Conservation (phyloP, 1,140 invertebrate species). For the Grapholita molesta region DNA sequence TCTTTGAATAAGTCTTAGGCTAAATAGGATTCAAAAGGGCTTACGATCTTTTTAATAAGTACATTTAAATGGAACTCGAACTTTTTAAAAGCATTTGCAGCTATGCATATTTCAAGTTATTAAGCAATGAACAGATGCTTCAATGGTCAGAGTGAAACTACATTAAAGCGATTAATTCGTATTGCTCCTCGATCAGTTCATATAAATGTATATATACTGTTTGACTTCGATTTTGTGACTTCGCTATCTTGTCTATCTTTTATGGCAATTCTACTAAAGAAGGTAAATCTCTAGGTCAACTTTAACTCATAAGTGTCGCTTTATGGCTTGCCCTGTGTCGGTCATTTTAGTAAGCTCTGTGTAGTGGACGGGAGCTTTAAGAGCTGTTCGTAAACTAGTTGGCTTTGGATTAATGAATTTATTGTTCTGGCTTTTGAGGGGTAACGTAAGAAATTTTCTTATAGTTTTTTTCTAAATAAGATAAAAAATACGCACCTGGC, state of each 20-base stretch:
- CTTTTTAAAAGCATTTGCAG: conserved; percentile 47
- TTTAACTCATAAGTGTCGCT: not conserved
- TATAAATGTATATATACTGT: too few relatives aligned
- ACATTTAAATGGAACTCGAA: conserved; percentile 38
- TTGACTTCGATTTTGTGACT: too few relatives aligned
- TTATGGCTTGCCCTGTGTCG: not conserved
- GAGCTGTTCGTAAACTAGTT: not conserved
- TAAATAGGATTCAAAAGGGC: conserved; percentile 54
- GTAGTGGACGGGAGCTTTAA: not conserved
- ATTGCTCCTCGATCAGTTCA: too few relatives aligned
- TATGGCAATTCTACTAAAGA: not conserved
- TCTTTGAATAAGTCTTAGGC: conserved; percentile 47
- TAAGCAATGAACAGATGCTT: not conserved
- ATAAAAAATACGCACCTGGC: too few relatives aligned
- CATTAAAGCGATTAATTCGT: not conserved
- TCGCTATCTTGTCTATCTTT: too few relatives aligned
- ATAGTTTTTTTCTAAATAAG: too few relatives aligned
- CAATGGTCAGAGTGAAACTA: not conserved
- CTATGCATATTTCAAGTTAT: not conserved
- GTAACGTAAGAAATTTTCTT: not conserved
- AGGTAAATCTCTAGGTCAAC: not conserved
- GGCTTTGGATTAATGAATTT: conserved; percentile 4
- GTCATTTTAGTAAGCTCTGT: not conserved
- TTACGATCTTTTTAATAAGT: not conserved
- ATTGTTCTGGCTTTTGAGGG: not conserved